Percentiles rank a stretch among this genome's conserved stretches.
phyloP scores from a whole-genome alignment of 1,140 invertebrate genomes.

The Drosophila ananassae region DNA sequence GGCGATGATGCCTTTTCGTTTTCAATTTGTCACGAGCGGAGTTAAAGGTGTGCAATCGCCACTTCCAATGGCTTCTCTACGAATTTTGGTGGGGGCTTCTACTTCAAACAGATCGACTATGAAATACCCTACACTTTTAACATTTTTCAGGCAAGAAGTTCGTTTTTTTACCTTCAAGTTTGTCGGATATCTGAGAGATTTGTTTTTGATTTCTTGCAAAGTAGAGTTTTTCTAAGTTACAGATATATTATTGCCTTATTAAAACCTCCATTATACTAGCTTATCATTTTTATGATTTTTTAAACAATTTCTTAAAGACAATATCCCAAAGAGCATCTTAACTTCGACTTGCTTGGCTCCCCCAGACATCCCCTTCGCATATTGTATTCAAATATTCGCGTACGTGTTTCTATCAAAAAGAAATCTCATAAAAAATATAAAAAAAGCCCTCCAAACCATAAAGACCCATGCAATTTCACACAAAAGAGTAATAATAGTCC shows the following conservation, averaged over 20 bases:
- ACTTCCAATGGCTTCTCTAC: neutral
- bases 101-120: neutral
- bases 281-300: no score
- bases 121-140: neutral
- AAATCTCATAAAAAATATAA: neutral
- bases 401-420: neutral
- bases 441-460: neutral
- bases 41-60: constrained; percentile 43
- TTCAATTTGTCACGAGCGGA: constrained; percentile 61
- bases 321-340: neutral
- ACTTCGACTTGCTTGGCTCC: neutral
- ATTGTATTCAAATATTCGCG: neutral
- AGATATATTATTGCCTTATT: no score
- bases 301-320: no score
- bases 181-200: no score
- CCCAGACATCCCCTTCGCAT: neutral
- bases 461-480: neutral
- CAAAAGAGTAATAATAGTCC: neutral
- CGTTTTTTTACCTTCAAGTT: no score
- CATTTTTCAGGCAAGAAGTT: no score
- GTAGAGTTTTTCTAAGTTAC: no score
- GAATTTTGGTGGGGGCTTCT: neutral
- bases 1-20: constrained; percentile 49
- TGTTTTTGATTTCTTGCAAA: no score
- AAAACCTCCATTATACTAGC: no score